Evolutionary conservation across 2,888 invertebrate genomes (phyloP).

Genomic region (Pristionchus japonicus): DNA sequence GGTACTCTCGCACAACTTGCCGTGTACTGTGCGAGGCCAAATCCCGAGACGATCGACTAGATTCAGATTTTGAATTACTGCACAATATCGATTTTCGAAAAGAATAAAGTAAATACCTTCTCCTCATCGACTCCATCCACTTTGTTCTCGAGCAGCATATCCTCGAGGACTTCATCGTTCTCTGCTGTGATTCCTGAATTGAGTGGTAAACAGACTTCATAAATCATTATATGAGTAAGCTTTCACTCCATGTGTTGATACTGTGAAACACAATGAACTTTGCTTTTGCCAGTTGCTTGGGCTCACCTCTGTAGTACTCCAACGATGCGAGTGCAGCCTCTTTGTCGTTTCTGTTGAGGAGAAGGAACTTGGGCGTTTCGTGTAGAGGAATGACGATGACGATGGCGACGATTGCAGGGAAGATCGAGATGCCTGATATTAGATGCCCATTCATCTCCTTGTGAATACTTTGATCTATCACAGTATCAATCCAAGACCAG

Average conservation of each 20-base stretch:
- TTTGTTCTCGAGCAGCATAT: constrained; percentile 58
- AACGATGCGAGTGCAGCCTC: constrained; percentile 53
- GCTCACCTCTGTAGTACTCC: constrained; percentile 57
- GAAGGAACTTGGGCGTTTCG: constrained; percentile 63
- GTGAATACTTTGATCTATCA: no score
- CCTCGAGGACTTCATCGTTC: constrained; percentile 52
- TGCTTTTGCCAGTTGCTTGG: no score
- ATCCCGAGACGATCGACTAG: not conserved
- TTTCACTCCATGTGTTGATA: no score
- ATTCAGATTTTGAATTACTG: not conserved
- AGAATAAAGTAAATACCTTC: not conserved
- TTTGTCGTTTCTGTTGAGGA: constrained; percentile 56
- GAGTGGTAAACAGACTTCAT: not conserved
- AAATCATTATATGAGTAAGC: no score
- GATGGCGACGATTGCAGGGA: constrained; percentile 60
- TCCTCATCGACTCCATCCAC: not conserved
- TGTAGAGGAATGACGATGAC: constrained; percentile 61
- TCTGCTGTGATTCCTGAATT: constrained; percentile 47
- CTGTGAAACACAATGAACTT: not conserved
- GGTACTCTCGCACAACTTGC: constrained; percentile 37
- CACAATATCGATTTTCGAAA: not conserved
- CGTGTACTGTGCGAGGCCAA: not conserved
- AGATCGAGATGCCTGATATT: constrained; percentile 50
- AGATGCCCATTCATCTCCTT: no score
- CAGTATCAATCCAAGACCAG: no score